These are phyloP conservation scores for Heliconius nattereri DNA, from an alignment of 1,140 invertebrate species.

Conservation along the genomic window DNA sequence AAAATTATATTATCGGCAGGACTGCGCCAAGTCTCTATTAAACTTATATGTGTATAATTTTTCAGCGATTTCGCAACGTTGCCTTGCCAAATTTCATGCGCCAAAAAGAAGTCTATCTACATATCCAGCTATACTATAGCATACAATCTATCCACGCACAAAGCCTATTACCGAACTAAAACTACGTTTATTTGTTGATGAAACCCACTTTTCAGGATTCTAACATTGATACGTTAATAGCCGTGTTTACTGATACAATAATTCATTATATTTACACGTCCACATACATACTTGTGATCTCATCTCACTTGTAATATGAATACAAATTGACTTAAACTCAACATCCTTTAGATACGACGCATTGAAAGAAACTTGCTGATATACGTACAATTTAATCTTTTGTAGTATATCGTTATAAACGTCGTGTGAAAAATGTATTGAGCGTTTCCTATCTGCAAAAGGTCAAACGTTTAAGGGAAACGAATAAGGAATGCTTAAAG, in stretches of 20 bases:
- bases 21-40: neutral
- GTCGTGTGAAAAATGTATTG: neutral
- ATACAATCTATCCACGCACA: neutral
- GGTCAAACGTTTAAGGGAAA: neutral
- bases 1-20: neutral
- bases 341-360: constrained; percentile 33
- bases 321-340: constrained; percentile 42
- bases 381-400: constrained; percentile 15
- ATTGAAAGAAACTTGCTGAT: constrained; percentile 34
- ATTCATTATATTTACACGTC: constrained; percentile 30
- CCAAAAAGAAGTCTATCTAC: neutral
- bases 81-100: neutral
- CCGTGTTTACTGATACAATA: constrained; percentile 42
- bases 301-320: constrained; percentile 40
- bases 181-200: constrained; percentile 17
- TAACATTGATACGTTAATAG: constrained; percentile 34
- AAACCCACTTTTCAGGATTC: constrained; percentile 29
- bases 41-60: neutral
- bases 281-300: constrained; percentile 36
- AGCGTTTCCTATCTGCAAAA: neutral
- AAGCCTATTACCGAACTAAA: constrained; percentile 15
- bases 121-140: neutral
- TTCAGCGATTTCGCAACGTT: neutral
- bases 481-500: neutral
- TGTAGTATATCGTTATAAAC: neutral